phyloP scores from a whole-genome alignment of 2,797 vertebrate genomes.

The Sparidentex hasta region DNA sequence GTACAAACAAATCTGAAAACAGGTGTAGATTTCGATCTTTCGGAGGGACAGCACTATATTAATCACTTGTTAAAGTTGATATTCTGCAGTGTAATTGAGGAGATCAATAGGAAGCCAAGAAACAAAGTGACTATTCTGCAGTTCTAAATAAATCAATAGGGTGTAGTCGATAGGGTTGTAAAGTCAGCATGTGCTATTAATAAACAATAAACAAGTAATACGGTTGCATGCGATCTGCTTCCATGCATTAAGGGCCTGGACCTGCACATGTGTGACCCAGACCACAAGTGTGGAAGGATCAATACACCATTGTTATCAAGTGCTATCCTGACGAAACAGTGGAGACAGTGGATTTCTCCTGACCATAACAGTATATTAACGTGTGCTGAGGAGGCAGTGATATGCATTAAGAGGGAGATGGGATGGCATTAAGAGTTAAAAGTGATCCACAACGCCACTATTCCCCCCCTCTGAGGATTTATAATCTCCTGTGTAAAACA shows the following conservation, averaged over 20 bases:
- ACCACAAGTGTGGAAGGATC: slow-evolving; percentile 34
- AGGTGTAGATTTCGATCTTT: not conserved
- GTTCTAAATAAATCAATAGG: slow-evolving; percentile 31
- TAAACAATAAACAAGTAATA: slow-evolving; percentile 12
- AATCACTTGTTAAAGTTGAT: slow-evolving; percentile 19
- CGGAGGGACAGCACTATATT: not conserved
- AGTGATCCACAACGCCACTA: slow-evolving; percentile 48
- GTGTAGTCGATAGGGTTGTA: slow-evolving; percentile 14
- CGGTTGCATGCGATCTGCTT: not conserved
- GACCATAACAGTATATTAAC: slow-evolving; percentile 54
- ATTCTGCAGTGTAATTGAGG: slow-evolving; percentile 25
- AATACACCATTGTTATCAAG: slow-evolving; percentile 57
- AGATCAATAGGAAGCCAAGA: slow-evolving; percentile 27
- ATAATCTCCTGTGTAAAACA: slow-evolving; percentile 72
- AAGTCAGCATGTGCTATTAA: slow-evolving; percentile 20
- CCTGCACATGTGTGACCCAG: slow-evolving; percentile 16
- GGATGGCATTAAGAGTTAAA: slow-evolving; percentile 63
- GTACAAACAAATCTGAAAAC: slow-evolving; percentile 22
- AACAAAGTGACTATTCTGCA: slow-evolving; percentile 26
- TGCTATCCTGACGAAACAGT: slow-evolving; percentile 34
- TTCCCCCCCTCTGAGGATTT: slow-evolving; percentile 55
- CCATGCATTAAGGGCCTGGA: slow-evolving; percentile 6
- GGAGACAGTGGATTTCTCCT: slow-evolving; percentile 33
- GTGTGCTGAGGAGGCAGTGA: slow-evolving; percentile 43
- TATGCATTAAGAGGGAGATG: slow-evolving; percentile 45